phyloP scores from a whole-genome alignment of 2,888 invertebrate genomes.

The Tyria jacobaeae region DNA sequence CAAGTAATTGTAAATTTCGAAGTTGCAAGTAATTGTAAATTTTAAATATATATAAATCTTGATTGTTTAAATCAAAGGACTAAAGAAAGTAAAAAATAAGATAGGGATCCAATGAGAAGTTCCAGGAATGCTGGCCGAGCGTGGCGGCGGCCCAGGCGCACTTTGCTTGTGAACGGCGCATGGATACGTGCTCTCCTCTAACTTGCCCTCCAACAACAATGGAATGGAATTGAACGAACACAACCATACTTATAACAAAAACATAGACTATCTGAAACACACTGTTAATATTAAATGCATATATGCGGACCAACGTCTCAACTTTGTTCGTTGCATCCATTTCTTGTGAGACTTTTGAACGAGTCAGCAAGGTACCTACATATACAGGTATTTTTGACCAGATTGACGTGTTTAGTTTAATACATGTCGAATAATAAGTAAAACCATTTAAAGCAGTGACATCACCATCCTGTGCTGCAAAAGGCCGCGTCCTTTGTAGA shows the following conservation, averaged over 20 bases:
- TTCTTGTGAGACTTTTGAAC: constrained; percentile 20
- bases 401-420: constrained; percentile 68
- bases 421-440: constrained; percentile 79
- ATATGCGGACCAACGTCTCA: constrained; percentile 32
- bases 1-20: background rate
- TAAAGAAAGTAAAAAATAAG: constrained; percentile 5
- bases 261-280: constrained; percentile 26
- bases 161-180: constrained; percentile 28
- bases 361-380: constrained; percentile 7
- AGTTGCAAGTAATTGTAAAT: too few relatives aligned
- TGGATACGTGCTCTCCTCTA: constrained; percentile 30
- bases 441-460: constrained; percentile 84
- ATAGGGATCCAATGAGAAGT: constrained; percentile 46
- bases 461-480: constrained; percentile 81
- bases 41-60: too few relatives aligned
- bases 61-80: too few relatives aligned
- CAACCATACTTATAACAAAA: constrained; percentile 43
- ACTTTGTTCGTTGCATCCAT: constrained; percentile 21
- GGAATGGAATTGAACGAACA: constrained; percentile 61
- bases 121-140: constrained; percentile 57
- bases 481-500: constrained; percentile 75
- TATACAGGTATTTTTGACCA: constrained; percentile 36
- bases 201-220: constrained; percentile 52
- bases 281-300: constrained; percentile 38
- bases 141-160: constrained; percentile 38